These are phyloP conservation scores for Ylistrum balloti DNA, from an alignment of 1,140 invertebrate species.

Conservation along the genomic window DNA sequence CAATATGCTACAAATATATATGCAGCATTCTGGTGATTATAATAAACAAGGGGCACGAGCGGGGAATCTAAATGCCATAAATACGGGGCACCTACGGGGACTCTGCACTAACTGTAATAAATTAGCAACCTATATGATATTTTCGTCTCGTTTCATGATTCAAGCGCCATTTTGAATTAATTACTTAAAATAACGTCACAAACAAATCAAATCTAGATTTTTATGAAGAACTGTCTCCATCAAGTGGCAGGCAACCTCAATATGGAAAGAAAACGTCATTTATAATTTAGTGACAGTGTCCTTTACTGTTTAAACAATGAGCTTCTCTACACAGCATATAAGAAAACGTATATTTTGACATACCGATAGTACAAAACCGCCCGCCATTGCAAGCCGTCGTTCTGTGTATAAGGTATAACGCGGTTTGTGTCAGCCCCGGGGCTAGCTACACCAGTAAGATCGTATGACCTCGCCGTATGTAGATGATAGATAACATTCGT, in stretches of 20 bases:
- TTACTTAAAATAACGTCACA: background rate
- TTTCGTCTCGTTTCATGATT: background rate
- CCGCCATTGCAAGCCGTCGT: background rate
- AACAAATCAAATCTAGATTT: background rate
- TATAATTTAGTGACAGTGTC: background rate
- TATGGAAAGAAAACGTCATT: background rate
- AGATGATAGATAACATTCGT: constrained; percentile 19
- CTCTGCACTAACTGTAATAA: background rate
- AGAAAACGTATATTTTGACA: background rate
- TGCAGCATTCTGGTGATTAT: no score
- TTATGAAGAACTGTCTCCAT: background rate
- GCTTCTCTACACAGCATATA: no score
- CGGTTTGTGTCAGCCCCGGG: background rate
- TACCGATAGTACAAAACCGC: background rate
- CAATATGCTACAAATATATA: background rate
- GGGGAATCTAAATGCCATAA: background rate
- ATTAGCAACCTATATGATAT: background rate
- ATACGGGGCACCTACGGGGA: background rate
- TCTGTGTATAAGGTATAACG: background rate
- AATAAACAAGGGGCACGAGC: background rate
- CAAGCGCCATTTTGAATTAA: background rate
- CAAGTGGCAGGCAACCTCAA: background rate
- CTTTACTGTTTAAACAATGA: no score
- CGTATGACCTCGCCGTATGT: background rate
- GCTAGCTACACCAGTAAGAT: no score